These are phyloP conservation scores for Lucilia sericata DNA, from an alignment of 1,140 invertebrate genomes.

Conservation along the genomic window DNA sequence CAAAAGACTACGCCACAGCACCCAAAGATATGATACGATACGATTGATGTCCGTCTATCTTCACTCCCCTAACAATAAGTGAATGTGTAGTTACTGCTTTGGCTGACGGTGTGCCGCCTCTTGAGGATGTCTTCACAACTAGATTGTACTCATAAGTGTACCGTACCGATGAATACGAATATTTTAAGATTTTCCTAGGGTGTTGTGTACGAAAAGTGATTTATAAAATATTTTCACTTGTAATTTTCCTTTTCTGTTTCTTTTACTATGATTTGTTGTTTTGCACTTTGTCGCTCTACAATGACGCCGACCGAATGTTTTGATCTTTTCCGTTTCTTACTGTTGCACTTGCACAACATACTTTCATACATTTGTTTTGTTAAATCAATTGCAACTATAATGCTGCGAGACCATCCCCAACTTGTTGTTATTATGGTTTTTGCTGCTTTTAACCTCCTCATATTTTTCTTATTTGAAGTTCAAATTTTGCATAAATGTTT, in stretches of 20 bases:
- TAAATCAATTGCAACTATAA: slow-evolving; percentile 4
- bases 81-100: neutral
- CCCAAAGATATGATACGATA: neutral
- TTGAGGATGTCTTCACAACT: slow-evolving; percentile 15
- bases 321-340: slow-evolving; percentile 38
- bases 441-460: slow-evolving; percentile 2
- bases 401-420: neutral
- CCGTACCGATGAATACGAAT: slow-evolving; percentile 14
- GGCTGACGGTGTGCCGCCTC: slow-evolving; percentile 28
- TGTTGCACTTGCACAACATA: neutral
- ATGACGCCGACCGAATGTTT: slow-evolving; percentile 38
- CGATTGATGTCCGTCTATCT: neutral
- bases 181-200: neutral
- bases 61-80: neutral
- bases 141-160: too few species aligned
- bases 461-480: slow-evolving; percentile 34
- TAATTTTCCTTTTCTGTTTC: slow-evolving; percentile 30
- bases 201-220: neutral
- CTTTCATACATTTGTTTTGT: neutral
- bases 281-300: slow-evolving; percentile 38
- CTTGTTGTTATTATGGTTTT: neutral
- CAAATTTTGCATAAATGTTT: slow-evolving; percentile 40
- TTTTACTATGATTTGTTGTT: slow-evolving; percentile 39
- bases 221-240: slow-evolving; percentile 42
- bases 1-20: too few species aligned